These are phyloP conservation scores for Anagrus nilaparvatae DNA, from an alignment of 1,140 invertebrate species.

Conservation along the genomic window DNA sequence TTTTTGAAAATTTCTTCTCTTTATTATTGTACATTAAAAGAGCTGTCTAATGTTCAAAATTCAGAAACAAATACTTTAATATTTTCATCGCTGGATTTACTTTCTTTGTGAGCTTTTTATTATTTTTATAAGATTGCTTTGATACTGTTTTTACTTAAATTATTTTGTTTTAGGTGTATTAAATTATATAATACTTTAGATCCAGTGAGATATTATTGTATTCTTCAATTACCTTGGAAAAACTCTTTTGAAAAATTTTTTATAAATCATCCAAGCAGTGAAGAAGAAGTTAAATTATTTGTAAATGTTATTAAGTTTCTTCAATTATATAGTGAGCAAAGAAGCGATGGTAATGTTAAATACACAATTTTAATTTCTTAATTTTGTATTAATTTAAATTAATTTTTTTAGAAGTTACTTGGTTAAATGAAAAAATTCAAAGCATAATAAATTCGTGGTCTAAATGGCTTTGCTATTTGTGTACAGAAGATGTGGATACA, in stretches of 20 bases:
- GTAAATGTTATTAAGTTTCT: slow-evolving; percentile 47
- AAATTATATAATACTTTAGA: slow-evolving; percentile 24
- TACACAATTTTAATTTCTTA: not conserved
- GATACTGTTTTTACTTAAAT: not conserved
- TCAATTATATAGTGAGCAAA: slow-evolving; percentile 32
- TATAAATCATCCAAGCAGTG: slow-evolving; percentile 45
- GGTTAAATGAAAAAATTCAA: slow-evolving; percentile 26
- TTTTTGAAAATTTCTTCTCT: slow-evolving; percentile 39
- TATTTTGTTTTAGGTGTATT: slow-evolving; percentile 19
- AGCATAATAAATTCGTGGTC: slow-evolving; percentile 27
- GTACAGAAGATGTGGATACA: slow-evolving; percentile 30
- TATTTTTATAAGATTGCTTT: slow-evolving; percentile 1
- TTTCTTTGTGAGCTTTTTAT: slow-evolving; percentile 43
- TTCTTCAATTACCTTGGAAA: slow-evolving; percentile 49
- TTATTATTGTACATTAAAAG: slow-evolving; percentile 38
- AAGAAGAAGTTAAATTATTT: slow-evolving; percentile 47
- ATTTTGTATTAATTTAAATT: not conserved
- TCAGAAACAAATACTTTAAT: slow-evolving; percentile 48
- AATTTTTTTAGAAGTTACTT: slow-evolving; percentile 16
- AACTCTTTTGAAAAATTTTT: slow-evolving; percentile 47
- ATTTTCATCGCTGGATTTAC: slow-evolving; percentile 38
- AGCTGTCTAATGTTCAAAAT: slow-evolving; percentile 47
- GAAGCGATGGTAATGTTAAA: slow-evolving; percentile 15
- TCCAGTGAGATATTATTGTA: slow-evolving; percentile 25
- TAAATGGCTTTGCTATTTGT: slow-evolving; percentile 24